Conservation (phyloP, 2,888 invertebrate species). For the Kryphioiulus occultus region DNA sequence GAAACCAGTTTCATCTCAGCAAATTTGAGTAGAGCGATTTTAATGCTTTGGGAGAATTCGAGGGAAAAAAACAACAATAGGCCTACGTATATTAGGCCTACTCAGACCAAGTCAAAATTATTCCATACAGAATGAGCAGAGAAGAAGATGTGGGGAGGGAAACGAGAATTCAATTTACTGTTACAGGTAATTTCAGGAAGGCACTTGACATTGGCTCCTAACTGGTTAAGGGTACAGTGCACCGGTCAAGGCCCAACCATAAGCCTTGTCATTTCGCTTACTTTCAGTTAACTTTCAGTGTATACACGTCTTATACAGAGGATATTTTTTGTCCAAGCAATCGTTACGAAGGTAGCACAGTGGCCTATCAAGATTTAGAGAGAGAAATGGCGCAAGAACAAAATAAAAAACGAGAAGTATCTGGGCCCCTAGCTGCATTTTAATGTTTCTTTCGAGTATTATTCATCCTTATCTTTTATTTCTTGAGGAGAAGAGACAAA, state of each 20-base stretch:
- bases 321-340: not conserved
- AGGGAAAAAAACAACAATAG: conserved; percentile 1
- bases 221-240: conserved; percentile 27
- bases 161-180: not conserved
- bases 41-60: not conserved
- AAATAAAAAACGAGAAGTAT: not conserved
- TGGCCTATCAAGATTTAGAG: conserved; percentile 30
- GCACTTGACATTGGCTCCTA: conserved; percentile 10
- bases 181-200: not conserved
- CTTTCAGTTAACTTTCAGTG: not conserved
- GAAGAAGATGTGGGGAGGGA: not conserved
- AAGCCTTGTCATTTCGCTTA: not conserved
- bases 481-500: not conserved
- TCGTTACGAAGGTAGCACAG: conserved; percentile 11
- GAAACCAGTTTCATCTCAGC: not conserved
- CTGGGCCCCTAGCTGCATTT: conserved; percentile 27
- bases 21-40: not conserved
- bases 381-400: not conserved
- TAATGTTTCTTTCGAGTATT: conserved; percentile 9
- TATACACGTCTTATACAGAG: not conserved
- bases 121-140: not conserved
- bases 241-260: not conserved
- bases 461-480: conserved; percentile 30
- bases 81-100: not conserved
- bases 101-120: not conserved